A percentile compares a stretch with the other conserved stretches of the same genome.
These are phyloP conservation scores for Todus mexicanus DNA, from an alignment of 2,797 vertebrate genomes.

Conservation along the genomic window DNA sequence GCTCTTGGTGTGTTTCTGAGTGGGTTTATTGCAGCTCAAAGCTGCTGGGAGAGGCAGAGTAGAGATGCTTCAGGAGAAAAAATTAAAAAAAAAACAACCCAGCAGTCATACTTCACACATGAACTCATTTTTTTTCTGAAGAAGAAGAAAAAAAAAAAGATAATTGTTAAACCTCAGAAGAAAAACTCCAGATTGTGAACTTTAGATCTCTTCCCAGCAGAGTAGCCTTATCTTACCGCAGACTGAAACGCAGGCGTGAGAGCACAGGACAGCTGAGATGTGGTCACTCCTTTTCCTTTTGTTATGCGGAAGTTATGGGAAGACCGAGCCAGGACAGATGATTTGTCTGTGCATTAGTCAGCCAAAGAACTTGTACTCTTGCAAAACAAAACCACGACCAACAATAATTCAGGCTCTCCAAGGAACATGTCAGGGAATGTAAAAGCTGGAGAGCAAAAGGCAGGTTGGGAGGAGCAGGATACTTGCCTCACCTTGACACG, in stretches of 20 bases:
- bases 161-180: not conserved
- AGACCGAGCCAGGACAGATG: slow-evolving; percentile 2
- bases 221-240: not conserved
- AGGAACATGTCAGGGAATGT: not conserved
- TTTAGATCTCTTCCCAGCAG: not conserved
- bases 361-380: slow-evolving; percentile 6
- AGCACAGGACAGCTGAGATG: not conserved
- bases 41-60: not conserved
- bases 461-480: not conserved
- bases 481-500: not conserved
- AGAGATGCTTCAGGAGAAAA: not conserved
- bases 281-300: not conserved
- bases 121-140: not conserved
- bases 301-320: not conserved
- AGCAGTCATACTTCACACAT: not conserved
- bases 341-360: slow-evolving; percentile 16
- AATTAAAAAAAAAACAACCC: not conserved
- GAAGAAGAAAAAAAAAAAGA: not conserved
- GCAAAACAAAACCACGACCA: slow-evolving; percentile 50
- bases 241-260: not conserved
- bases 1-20: not conserved
- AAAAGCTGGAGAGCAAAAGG: not conserved
- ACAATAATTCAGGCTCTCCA: slow-evolving; percentile 5
- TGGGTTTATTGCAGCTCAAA: not conserved
- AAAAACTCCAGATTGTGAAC: not conserved